Percentiles rank a stretch among this genome's conserved stretches.
These are phyloP conservation scores for Erethizon dorsatum DNA, from an alignment of 2,797 vertebrate genomes.

Conservation along the genomic window DNA sequence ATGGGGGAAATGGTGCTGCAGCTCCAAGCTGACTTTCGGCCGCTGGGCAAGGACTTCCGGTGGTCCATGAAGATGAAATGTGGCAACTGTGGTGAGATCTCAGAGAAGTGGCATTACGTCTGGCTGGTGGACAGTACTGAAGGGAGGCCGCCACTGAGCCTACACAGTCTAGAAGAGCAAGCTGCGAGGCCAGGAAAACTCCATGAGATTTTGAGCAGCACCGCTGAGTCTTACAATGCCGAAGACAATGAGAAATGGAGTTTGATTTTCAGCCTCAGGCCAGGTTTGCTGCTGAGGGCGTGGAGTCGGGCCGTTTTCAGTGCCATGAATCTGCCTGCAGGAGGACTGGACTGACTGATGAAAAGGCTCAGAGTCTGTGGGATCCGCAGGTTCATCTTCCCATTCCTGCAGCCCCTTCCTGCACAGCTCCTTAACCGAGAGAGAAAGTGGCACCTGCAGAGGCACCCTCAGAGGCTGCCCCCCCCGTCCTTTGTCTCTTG, in stretches of 20 bases:
- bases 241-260: constrained; percentile 96
- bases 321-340: constrained; percentile 95
- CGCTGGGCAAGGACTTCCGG: too few species aligned
- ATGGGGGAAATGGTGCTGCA: not conserved
- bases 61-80: constrained; percentile 93
- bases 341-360: constrained; percentile 99
- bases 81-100: constrained; percentile 96
- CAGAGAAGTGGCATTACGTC: constrained; percentile 97
- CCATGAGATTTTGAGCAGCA: constrained; percentile 97
- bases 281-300: constrained; percentile 68
- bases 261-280: constrained; percentile 99
- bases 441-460: not conserved
- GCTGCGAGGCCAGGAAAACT: constrained; percentile 96
- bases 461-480: not conserved
- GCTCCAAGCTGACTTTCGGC: not conserved
- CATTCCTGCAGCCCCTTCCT: constrained; percentile 91
- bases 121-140: constrained; percentile 93
- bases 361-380: constrained; percentile 96
- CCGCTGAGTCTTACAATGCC: constrained; percentile 95
- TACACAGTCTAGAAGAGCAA: constrained; percentile 99
- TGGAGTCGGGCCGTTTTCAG: constrained; percentile 93
- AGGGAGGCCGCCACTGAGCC: constrained; percentile 96
- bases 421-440: not conserved
- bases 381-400: constrained; percentile 97
- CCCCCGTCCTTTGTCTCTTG: not conserved